These are phyloP conservation scores for Paelopatides confundens DNA, from an alignment of 53 echinoderm and acorn worm genomes.

Conservation along the genomic window DNA sequence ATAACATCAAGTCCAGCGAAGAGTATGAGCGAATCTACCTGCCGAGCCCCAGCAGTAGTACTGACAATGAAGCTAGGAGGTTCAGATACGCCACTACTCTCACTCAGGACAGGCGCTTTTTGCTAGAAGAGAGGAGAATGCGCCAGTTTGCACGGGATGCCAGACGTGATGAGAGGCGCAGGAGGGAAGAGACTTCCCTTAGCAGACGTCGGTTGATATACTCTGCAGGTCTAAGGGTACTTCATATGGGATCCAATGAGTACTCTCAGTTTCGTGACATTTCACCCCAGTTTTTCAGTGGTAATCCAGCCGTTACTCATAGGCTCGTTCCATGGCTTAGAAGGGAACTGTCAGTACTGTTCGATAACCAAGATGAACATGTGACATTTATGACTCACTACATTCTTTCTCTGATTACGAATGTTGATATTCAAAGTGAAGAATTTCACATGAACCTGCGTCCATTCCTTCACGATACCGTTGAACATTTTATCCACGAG, in stretches of 20 bases:
- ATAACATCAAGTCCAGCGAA: slow-evolving; percentile 89
- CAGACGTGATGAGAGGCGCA: slow-evolving; percentile 61
- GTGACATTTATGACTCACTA: slow-evolving; percentile 91
- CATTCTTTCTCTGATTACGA: slow-evolving; percentile 85
- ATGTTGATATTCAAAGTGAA: slow-evolving; percentile 86
- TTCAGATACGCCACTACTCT: slow-evolving; percentile 90
- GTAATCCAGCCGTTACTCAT: slow-evolving; percentile 86
- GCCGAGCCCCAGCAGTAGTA: slow-evolving; percentile 48
- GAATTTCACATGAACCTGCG: slow-evolving; percentile 87
- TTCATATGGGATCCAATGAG: slow-evolving; percentile 76
- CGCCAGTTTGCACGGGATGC: slow-evolving; percentile 64
- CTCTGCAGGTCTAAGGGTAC: slow-evolving; percentile 72
- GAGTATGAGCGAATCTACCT: slow-evolving; percentile 92
- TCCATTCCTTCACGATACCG: slow-evolving; percentile 87
- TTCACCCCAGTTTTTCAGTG: slow-evolving; percentile 80
- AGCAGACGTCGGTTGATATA: slow-evolving; percentile 84
- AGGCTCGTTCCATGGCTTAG: slow-evolving; percentile 93
- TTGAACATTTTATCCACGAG: slow-evolving; percentile 97
- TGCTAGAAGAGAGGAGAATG: slow-evolving; percentile 68
- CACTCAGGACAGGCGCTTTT: slow-evolving; percentile 71
- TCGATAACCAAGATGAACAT: slow-evolving; percentile 80
- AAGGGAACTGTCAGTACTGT: slow-evolving; percentile 81
- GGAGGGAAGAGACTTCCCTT: slow-evolving; percentile 66
- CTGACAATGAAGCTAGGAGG: slow-evolving; percentile 53
- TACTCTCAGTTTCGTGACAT: slow-evolving; percentile 83